Evolutionary conservation across 2,113 vertebrate genomes (phyloP), one percentile per base, ranked within the genome.

Genomic region (Lepus americanus): DNA sequence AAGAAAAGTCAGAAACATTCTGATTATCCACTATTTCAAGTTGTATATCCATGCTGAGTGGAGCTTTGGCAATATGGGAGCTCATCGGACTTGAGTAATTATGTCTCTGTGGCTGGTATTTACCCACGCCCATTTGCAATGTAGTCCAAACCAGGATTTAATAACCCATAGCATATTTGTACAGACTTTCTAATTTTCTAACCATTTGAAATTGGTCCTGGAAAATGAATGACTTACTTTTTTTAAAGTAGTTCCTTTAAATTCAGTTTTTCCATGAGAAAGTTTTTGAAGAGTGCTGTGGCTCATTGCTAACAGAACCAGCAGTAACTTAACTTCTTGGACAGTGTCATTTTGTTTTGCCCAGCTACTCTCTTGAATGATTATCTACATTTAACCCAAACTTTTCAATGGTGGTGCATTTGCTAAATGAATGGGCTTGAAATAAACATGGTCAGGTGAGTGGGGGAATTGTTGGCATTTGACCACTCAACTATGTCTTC

Each of bases 121-220:
- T 97, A 92, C 94, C 93, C 77, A 93, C 25, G 51, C 76, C 80
- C 92, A 85, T 94, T 92, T 92, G 25, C 72, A 51, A 10, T 78
- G 27, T 69, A 27, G 82, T 87, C 89, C 84, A 93, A 87, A 87
- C 44, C 67, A 33, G 49, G 59, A 93, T 97, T 96, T 97, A 97
- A 96, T 97, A 97, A 96, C 94, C 51, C 84, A 39, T 74, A 59
- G 92, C 67, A 70, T 96, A 93, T 97, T 97, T 96, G 84, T 77
- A 95, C 87, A 96, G 92, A 53, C 77, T 94, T 92, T 85, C 92
- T 96, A 91, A 94, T 97, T 96, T 97, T 96, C 95, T 95, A 97
- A 85, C 55, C 55, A 79, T 80, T 95, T 97, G 74, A 97, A 96
- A 97, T 96, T 89, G 93, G 87, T 84, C 82, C 84, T 93, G 80